phyloP scores from a whole-genome alignment of 35 echinoderm and acorn worm genomes.

The Holothuria glaberrima region DNA sequence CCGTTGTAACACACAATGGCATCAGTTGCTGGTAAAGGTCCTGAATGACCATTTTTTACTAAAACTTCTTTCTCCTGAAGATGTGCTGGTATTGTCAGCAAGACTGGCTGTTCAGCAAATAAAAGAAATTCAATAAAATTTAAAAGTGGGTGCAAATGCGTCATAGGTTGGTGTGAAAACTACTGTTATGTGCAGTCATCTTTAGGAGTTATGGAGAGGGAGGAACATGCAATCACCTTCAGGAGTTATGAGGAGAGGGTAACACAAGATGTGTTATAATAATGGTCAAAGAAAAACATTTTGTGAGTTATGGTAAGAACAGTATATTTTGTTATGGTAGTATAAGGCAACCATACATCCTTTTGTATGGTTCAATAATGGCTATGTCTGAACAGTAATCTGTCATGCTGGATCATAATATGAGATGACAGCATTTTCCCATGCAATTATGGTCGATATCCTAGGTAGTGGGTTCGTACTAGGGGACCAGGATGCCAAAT shows the following conservation, averaged over 20 bases:
- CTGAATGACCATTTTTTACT: background rate
- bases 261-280: background rate
- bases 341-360: no score
- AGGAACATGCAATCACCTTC: no score
- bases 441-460: background rate
- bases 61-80: conserved; percentile 6
- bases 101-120: conserved; percentile 7
- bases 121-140: background rate
- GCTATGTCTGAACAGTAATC: conserved; percentile 1
- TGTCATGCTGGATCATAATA: conserved; percentile 2
- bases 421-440: background rate
- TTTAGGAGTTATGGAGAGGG: conserved; percentile 1
- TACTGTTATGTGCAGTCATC: conserved; percentile 1
- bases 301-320: conserved; percentile 7
- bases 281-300: background rate
- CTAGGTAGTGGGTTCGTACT: background rate
- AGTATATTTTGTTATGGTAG: background rate
- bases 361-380: no score
- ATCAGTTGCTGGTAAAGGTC: no score
- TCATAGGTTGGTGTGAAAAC: background rate
- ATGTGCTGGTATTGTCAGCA: background rate
- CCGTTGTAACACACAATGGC: conserved; percentile 13
- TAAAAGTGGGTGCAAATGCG: background rate
- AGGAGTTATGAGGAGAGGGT: background rate
- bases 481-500: background rate